Evolutionary conservation across 1,140 invertebrate genomes (phyloP).

Genomic region (Drosophila saltans): DNA sequence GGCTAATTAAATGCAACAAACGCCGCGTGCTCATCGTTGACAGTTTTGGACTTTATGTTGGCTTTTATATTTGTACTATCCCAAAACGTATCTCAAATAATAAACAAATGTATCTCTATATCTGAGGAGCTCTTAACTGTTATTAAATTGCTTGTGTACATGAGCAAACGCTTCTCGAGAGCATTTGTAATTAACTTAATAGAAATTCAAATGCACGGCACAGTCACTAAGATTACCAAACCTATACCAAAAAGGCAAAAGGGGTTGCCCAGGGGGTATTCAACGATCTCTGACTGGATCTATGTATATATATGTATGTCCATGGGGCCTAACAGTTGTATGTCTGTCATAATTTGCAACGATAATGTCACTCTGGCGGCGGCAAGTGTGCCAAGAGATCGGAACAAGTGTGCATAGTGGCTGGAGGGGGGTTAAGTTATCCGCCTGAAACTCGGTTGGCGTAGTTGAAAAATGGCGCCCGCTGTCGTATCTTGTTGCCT

Average conservation of each 20-base stretch:
- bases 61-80: conserved; percentile 56
- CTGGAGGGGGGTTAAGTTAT: neutral
- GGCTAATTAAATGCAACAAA: conserved; percentile 70
- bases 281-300: neutral
- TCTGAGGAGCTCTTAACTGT: conserved; percentile 47
- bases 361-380: conserved; percentile 57
- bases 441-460: neutral
- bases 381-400: conserved; percentile 58
- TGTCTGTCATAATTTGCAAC: conserved; percentile 69
- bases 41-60: conserved; percentile 70
- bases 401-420: conserved; percentile 17
- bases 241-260: neutral
- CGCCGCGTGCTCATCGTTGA: conserved; percentile 36
- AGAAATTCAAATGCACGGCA: conserved; percentile 73
- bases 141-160: conserved; percentile 47
- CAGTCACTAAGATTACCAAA: conserved; percentile 58
- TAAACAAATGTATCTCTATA: conserved; percentile 57
- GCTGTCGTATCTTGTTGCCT: conserved; percentile 70
- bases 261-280: neutral
- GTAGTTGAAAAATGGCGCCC: conserved; percentile 75
- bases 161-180: conserved; percentile 47
- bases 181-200: conserved; percentile 73
- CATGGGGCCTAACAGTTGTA: conserved; percentile 50
- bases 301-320: neutral
- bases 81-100: conserved; percentile 49